Evolutionary conservation across 1,140 invertebrate species (phyloP), one percentile per base, ranked within the genome.

Genomic region (Metaphire vulgaris): DNA sequence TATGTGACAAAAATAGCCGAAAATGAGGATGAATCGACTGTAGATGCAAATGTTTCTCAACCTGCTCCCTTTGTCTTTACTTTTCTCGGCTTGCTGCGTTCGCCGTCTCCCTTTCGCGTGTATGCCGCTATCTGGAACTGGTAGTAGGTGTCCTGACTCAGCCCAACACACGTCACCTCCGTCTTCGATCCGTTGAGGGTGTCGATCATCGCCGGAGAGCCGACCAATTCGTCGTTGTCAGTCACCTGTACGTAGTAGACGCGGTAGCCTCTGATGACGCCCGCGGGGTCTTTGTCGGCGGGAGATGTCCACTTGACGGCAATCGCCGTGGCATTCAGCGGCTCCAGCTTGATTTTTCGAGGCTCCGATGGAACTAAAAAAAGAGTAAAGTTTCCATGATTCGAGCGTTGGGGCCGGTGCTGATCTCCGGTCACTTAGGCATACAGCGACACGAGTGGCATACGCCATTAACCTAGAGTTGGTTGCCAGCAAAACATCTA

Each of bases 221-320:
- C 92, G 82, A 93, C 93, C 21, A 94, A 88, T 33, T 93, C 88
- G 80, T 89, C 91, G 82, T 92, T 92, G 6, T 91, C 91, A 33
- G 93, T 91, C 82, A 93, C 91, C 82, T 91, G 90, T 14, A 93
- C 89, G 89, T 97, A 96, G 84, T 97, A 93, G 71, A 99, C 93
- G 82, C 97, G 95, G 86, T 98, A 99, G 1, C 95, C 96, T 41
- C 95, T 89, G 79, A 98, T 97, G 71, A 98, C 91, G 21, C 96
- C 96, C 86, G 97, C 96, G 77, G 92, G 91, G 80, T 97, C 94
- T 82, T 94, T 93, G 77, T 92, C 90, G 72, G 89, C 88, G 0
- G 96, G 96, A 0, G 93, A 92, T 82, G 92, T 91, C 96, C 96
- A 98, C 69, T 91, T 89, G 12, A 98, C 94, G 81, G 91, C 90